Evolutionary conservation across 2,888 invertebrate species (phyloP).

Genomic region (Lasioglossum oenotherae): DNA sequence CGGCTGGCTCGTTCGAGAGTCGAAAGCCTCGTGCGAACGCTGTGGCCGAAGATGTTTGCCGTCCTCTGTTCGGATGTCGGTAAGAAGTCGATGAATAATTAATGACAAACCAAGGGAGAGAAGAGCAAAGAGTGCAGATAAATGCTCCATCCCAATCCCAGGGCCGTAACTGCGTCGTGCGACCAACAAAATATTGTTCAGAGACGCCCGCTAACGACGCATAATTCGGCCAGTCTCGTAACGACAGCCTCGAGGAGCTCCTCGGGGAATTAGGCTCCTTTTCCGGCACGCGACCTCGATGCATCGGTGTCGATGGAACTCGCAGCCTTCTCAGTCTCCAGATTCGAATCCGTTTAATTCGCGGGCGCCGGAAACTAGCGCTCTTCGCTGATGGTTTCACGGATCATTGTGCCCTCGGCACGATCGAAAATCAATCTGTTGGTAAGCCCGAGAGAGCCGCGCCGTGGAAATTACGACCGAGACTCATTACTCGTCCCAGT

Average conservation of each 20-base stretch:
- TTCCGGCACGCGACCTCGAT: slow-evolving; percentile 30
- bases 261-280: slow-evolving; percentile 47
- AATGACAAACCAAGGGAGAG: slow-evolving; percentile 50
- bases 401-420: slow-evolving; percentile 15
- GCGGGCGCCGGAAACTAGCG: background rate
- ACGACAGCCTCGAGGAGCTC: slow-evolving; percentile 44
- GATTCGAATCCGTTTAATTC: background rate
- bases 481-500: slow-evolving; percentile 48
- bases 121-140: slow-evolving; percentile 23
- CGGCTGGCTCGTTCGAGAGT: background rate
- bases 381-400: background rate
- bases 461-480: slow-evolving; percentile 33
- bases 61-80: slow-evolving; percentile 48
- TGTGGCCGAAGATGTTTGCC: slow-evolving; percentile 50
- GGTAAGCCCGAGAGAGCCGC: slow-evolving; percentile 27
- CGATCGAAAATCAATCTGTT: slow-evolving; percentile 35
- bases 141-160: slow-evolving; percentile 25
- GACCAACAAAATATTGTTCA: background rate
- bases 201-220: slow-evolving; percentile 63
- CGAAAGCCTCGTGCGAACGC: slow-evolving; percentile 52
- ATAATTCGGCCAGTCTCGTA: slow-evolving; percentile 73
- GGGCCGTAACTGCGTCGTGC: background rate
- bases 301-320: slow-evolving; percentile 15
- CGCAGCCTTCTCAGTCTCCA: background rate
- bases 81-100: slow-evolving; percentile 70